phyloP scores from a whole-genome alignment of 2,113 vertebrate species.

The Plecotus auritus region DNA sequence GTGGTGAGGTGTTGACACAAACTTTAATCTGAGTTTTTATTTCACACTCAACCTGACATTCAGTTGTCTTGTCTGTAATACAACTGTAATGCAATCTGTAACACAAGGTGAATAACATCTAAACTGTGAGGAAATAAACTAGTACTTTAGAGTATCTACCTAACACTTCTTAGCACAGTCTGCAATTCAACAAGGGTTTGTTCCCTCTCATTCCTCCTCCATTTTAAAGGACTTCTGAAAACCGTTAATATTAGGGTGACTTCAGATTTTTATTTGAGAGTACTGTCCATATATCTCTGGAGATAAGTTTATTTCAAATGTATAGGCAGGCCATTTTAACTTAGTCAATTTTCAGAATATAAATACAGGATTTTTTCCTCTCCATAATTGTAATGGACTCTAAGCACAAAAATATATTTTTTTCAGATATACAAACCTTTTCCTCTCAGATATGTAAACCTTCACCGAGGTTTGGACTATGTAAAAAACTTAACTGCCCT shows the following conservation, averaged over 20 bases:
- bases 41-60: background rate
- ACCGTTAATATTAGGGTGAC: background rate
- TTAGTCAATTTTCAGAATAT: background rate
- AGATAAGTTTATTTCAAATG: background rate
- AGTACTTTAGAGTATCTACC: background rate
- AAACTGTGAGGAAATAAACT: background rate
- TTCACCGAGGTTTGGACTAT: background rate
- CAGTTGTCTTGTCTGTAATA: background rate
- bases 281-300: background rate
- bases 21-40: background rate
- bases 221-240: background rate
- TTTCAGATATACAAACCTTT: background rate
- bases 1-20: background rate
- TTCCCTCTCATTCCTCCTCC: background rate
- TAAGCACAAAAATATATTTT: background rate
- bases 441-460: background rate
- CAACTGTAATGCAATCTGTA: background rate
- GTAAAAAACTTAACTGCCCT: background rate
- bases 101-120: background rate
- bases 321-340: background rate
- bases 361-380: background rate
- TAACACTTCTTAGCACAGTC: background rate
- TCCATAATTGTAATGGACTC: background rate
- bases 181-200: background rate
- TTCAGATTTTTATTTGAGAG: background rate